A percentile compares a stretch with the other conserved stretches of the same genome.
Evolutionary conservation across 2,113 vertebrate genomes (phyloP).

Genomic region (Budorcas taxicolor): DNA sequence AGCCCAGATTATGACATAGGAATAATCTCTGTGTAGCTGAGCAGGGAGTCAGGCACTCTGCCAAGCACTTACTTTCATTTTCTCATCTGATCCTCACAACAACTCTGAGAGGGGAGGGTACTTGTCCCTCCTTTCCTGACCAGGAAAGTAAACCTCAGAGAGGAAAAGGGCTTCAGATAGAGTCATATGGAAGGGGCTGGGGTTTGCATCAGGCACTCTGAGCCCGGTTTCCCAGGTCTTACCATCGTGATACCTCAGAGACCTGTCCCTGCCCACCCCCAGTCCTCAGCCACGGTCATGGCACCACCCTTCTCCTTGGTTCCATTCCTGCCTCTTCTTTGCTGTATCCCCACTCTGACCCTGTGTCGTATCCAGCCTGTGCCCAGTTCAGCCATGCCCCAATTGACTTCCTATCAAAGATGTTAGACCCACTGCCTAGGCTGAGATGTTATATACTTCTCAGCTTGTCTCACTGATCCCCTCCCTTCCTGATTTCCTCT

Average conservation of each 20-base stretch:
- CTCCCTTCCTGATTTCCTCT: not conserved
- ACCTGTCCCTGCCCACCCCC: not conserved
- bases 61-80: not conserved
- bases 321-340: not conserved
- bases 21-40: not conserved
- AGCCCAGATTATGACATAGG: not conserved
- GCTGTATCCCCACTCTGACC: not conserved
- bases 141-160: not conserved
- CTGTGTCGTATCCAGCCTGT: too few relatives aligned
- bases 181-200: not conserved
- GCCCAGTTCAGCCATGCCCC: not conserved
- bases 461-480: fast-evolving
- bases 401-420: not conserved
- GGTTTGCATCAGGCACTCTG: not conserved
- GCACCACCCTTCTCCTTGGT: not conserved
- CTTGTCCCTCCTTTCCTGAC: not conserved
- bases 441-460: not conserved
- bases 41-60: not conserved
- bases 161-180: not conserved
- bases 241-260: too few relatives aligned
- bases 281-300: not conserved
- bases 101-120: not conserved
- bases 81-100: not conserved
- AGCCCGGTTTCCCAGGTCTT: not conserved
- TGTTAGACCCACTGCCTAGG: fast-evolving